Percentiles rank a stretch among this genome's conserved stretches.
Evolutionary conservation across 1,140 invertebrate species (phyloP).

Genomic region (Tribolium castaneum): DNA sequence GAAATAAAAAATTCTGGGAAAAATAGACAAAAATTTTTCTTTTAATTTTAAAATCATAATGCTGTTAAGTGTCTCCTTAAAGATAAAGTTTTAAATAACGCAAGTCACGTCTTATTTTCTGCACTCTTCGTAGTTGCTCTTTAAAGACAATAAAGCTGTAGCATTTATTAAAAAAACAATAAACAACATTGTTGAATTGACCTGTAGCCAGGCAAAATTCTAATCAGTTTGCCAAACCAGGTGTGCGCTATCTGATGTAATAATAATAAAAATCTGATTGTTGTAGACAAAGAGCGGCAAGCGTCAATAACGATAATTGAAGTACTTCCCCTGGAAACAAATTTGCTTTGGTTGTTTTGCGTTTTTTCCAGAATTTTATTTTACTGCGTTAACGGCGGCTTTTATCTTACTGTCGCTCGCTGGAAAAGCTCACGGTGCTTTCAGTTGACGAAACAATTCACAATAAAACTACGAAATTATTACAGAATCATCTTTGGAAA

Average conservation of each 20-base stretch:
- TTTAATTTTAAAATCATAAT: no score
- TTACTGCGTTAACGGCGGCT: neutral
- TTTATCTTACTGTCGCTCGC: constrained; percentile 14
- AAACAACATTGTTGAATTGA: neutral
- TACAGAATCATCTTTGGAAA: no score
- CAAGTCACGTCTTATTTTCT: no score
- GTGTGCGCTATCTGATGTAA: neutral
- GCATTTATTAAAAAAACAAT: neutral
- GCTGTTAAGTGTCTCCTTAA: no score
- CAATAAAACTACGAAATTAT: no score
- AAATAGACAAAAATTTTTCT: no score
- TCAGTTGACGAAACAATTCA: no score
- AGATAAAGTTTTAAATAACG: no score
- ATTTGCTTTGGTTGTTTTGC: neutral
- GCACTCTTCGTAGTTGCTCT: no score
- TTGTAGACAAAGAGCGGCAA: neutral
- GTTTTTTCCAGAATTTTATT: neutral
- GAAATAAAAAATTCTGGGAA: no score
- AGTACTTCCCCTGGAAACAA: neutral
- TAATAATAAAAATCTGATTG: constrained; percentile 2
- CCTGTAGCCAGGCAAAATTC: neutral
- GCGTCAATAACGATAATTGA: neutral
- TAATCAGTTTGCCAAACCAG: neutral
- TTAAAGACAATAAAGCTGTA: no score
- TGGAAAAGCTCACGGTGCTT: neutral